Base-by-base conservation (phyloP, 2,113 vertebrate genomes). In the Sisor rabdophorus region DNA sequence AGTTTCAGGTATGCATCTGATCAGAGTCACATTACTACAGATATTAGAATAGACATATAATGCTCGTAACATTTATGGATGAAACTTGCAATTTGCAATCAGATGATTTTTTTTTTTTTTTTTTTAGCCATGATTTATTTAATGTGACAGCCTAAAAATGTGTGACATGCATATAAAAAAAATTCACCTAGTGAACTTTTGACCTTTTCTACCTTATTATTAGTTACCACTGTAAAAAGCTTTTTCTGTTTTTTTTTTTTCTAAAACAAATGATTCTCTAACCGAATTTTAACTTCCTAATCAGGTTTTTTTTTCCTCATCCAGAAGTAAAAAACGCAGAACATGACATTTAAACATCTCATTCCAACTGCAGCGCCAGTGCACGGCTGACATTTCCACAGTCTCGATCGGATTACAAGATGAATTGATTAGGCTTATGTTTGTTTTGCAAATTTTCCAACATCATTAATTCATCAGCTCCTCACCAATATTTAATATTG, bases 341-440 rank as follows among this genome's bases (percentile, higher is more conserved):
- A 52, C 19, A 67, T 48, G 44, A 67, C 64, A 48, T 50, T 69
- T 30, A 52, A 50, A 69, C 47, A 30, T 69, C 52, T 30, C 17
- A 30, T 69, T 30, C 65, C 1, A 24, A 30, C 47, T 12, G 47
- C 24, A 5, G 24, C 17, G 17, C 44, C 47, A 52, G 47, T 16
- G 2, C 24, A 0, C 6, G 65, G 10, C 16, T 50, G 65, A 52
- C 47, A 52, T 69, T 30, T 52, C 20, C 24, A 69, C 65, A 28
- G 47, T 16, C 24, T 11, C 3, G 5, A 69, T 52, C 47, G 7
- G 47, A 69, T 69, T 69, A 19, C 17, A 52, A 26, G 1, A 24
- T 6, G 48, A 30, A 52, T 69, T 20, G 47, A 69, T 69, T 69
- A 68, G 24, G 17, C 24, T 68, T 52, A 1, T 28, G 24, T 22